These are phyloP conservation scores for Brachypodius melanocephalos DNA, from an alignment of 2,113 vertebrate genomes.

Conservation along the genomic window DNA sequence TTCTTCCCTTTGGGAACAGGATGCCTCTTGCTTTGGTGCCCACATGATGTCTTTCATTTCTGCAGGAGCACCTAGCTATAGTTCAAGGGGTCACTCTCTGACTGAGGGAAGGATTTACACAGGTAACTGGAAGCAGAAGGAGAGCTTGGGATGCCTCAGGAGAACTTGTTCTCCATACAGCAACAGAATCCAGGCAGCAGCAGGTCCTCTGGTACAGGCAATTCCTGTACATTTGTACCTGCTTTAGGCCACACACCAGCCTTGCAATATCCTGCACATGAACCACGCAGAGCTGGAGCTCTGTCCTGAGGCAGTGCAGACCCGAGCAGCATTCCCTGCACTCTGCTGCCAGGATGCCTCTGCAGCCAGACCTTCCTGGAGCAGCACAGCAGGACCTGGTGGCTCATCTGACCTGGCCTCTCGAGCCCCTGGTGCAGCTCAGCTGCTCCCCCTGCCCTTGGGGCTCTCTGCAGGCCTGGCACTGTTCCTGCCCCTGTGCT, in stretches of 20 bases:
- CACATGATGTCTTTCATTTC: constrained; percentile 17
- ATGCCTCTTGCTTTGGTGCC: constrained; percentile 38
- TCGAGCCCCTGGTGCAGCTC: rapidly evolving
- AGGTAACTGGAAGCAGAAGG: background rate
- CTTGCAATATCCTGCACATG: background rate
- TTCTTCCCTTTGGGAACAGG: constrained; percentile 25
- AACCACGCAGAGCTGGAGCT: background rate
- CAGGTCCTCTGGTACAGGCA: background rate
- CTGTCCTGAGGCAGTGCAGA: background rate
- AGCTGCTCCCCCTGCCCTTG: background rate
- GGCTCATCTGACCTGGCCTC: too few species aligned
- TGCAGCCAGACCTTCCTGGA: background rate
- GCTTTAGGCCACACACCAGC: background rate
- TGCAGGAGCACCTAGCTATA: background rate
- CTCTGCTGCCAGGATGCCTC: background rate
- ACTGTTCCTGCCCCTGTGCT: background rate
- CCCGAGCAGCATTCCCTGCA: rapidly evolving
- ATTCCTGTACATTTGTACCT: background rate
- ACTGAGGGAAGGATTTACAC: background rate
- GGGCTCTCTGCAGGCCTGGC: background rate
- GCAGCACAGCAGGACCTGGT: background rate
- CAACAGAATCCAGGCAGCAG: background rate
- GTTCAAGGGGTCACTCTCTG: background rate
- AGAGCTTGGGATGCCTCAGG: background rate
- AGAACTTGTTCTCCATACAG: background rate